Evolutionary conservation across 2,113 vertebrate genomes (phyloP), one percentile per base, ranked within the genome.

Genomic region (Corythornis cristatus): DNA sequence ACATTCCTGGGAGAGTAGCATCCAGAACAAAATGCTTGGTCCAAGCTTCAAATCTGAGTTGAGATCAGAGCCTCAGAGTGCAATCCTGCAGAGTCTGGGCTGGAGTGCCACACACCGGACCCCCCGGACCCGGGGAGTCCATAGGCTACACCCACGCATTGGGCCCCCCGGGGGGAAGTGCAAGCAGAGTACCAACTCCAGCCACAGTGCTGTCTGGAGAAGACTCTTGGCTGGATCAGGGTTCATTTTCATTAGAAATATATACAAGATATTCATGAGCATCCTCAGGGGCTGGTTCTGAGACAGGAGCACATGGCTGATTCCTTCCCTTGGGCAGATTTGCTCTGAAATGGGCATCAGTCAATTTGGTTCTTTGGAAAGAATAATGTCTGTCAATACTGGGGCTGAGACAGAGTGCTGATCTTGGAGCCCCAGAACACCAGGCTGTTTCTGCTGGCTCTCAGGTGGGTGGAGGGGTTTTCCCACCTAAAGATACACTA

Each of bases 361-460:
- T 88, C 95, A 88, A 88, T 93, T 74, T 83, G 73, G 73, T 83
- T 96, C 76, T 76, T 78, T 64, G 31, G 88, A 96, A 95, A 94
- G 86, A 95, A 93, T 96, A 95, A 95, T 48, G 80, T 83, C 92
- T 88, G 76, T 94, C 93, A 95, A 96, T 95, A 94, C 96, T 93
- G 96, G 92, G 75, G 86, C 77, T 93, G 96, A 96, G 92, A 88
- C 90, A 78, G 86, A 94, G 45, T 72, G 61, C 88, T 90, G 92
- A 93, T 61, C 86, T 90, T 90, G 92, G 53, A 90, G 86, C 68
- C 80, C 83, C 93, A 91, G 92, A 96, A 91, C 83, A 96, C 96
- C 95, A 95, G 68, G 95, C 64, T 91, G 90, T 90, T 94, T 88
- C 83, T 96, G 92, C 95, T 93, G 83, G 88, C 86, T 96, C 96